Evolutionary conservation across 2,888 invertebrate species (phyloP), one percentile per base, ranked within the genome.

Genomic region (Cremastinae sp.): DNA sequence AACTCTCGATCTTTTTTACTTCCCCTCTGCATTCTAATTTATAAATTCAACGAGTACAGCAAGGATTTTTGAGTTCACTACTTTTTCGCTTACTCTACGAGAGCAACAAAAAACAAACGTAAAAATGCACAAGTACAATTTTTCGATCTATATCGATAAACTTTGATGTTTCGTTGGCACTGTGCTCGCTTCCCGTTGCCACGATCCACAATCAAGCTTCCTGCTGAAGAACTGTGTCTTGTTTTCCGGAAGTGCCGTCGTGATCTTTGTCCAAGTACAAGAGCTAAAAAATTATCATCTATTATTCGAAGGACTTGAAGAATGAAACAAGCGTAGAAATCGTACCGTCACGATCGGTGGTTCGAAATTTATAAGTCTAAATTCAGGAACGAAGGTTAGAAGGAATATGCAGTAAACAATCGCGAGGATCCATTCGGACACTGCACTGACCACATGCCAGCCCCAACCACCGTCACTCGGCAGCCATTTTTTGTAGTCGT

Each of bases 351-450:
- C 81, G 8, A 78, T 79, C 8, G 85, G 84, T 18, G 83, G 77
- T 61, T 85, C 83, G 59, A 86, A 81, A 56, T 79, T 79, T 43
- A 86, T 84, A n/a, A 82, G 66, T 64, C 90, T 90, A 83, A 93
- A 92, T 79, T 93, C 93, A 10, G 89, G 87, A 16, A 91, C 90
- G 80, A 91, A 92, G 0, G 92, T 91, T 1, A 92, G 84, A 53
- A 93, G 89, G 84, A 91, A 92, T 28, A 90, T 79, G 80, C 91
- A 90, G 76, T 92, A 91, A 12, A 90, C 84, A 10, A 91, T 86
- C 0, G 92, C 92, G 79, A 92, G 89, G 4, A 90, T 83, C 93
- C 93, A 93, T 84, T 93, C 93, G 16, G 91, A 90, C 14, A 90
- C 87, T 0, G 92, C 91, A 70, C 92, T 92, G 14, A 90, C 86